A percentile compares a stretch with the other conserved stretches of the same genome.
These are phyloP conservation scores for Sebastes flavidus DNA, from an alignment of 2,797 vertebrate species.

Conservation along the genomic window DNA sequence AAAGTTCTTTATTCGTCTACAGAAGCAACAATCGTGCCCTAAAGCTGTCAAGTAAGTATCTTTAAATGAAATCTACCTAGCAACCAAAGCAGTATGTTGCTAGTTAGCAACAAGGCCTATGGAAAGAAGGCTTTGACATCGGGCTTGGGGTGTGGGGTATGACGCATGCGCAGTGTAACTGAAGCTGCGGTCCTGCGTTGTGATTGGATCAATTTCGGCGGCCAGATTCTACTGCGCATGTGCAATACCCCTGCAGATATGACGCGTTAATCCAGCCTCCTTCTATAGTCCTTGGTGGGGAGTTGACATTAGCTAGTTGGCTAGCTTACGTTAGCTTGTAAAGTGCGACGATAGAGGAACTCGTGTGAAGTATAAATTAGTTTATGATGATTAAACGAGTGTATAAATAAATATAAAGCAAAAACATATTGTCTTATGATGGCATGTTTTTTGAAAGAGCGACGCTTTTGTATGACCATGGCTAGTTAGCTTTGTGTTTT, in stretches of 20 bases:
- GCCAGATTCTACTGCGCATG: no score
- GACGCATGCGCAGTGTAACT: no score
- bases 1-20: accelerated
- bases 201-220: no score
- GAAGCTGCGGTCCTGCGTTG: no score
- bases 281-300: neutral
- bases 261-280: no score
- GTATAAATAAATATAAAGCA: neutral
- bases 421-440: neutral
- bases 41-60: neutral
- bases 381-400: neutral
- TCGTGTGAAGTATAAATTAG: accelerated
- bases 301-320: constrained; percentile 18
- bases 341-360: accelerated
- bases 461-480: constrained; percentile 41
- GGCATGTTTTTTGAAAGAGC: neutral
- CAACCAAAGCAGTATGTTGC: neutral
- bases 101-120: neutral
- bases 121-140: no score
- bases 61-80: neutral
- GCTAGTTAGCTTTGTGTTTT: constrained; percentile 36
- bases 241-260: no score
- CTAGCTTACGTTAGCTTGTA: constrained; percentile 1
- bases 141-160: accelerated
- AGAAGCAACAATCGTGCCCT: accelerated